Conservation (phyloP, 2,888 invertebrate species). For the Eumerus sabulonum region DNA sequence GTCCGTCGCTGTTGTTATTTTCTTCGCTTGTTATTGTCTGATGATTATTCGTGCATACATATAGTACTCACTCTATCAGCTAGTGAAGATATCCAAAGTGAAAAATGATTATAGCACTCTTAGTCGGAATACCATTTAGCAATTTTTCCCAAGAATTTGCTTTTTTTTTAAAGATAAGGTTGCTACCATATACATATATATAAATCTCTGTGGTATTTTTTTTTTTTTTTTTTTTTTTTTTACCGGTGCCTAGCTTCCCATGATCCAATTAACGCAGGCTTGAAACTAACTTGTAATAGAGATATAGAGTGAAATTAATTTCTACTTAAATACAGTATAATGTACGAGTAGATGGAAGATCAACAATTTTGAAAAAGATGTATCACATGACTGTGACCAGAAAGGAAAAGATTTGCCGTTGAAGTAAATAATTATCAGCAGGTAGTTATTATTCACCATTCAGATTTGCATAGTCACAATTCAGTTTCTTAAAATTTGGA, state of each 20-base stretch:
- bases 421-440: constrained; percentile 46
- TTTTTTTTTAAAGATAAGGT: constrained; percentile 14
- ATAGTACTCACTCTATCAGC: neutral
- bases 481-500: neutral
- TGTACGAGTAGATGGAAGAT: constrained; percentile 34
- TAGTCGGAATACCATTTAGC: constrained; percentile 62
- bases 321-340: neutral
- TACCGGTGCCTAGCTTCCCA: constrained; percentile 56
- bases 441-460: constrained; percentile 18
- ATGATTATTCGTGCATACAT: neutral
- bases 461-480: constrained; percentile 33
- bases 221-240: too few relatives aligned
- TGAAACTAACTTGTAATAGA: constrained; percentile 22
- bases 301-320: constrained; percentile 41
- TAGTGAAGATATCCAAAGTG: constrained; percentile 48
- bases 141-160: constrained; percentile 60
- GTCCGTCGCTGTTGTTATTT: constrained; percentile 28
- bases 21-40: constrained; percentile 29
- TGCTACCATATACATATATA: constrained; percentile 8
- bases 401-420: constrained; percentile 28
- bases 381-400: neutral
- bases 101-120: constrained; percentile 62
- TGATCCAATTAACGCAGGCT: constrained; percentile 57
- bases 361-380: constrained; percentile 47
- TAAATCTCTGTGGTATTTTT: constrained; percentile 6